These are phyloP conservation scores for Phrynocephalus versicolor DNA, from an alignment of 2,113 vertebrate genomes.

Conservation along the genomic window DNA sequence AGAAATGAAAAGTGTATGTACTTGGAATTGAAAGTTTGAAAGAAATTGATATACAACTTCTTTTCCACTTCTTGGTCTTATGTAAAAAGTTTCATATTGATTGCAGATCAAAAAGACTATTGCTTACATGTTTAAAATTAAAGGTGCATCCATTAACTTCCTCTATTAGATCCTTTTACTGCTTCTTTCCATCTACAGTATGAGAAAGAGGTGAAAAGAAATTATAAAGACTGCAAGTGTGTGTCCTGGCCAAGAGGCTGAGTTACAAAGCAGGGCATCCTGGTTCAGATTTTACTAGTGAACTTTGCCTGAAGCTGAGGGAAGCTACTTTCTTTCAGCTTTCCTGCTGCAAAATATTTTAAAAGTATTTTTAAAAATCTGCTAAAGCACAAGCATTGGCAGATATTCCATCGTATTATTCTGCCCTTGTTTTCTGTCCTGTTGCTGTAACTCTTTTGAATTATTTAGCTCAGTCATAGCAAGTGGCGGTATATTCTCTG, in stretches of 20 bases:
- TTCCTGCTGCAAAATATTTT: background rate
- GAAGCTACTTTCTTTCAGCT: background rate
- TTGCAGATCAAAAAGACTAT: background rate
- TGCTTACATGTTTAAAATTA: background rate
- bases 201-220: background rate
- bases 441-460: background rate
- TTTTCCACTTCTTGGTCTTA: background rate
- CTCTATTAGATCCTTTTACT: background rate
- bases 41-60: no score
- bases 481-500: background rate
- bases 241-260: background rate
- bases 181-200: background rate
- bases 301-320: background rate
- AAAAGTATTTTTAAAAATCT: no score
- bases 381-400: background rate
- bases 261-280: background rate
- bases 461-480: background rate
- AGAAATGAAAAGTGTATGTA: background rate
- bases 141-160: background rate
- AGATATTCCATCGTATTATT: background rate
- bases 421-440: no score
- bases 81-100: background rate
- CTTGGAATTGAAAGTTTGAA: background rate
- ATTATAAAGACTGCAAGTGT: background rate
- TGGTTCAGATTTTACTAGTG: background rate